Conservation (phyloP, 92 coral and sea anemone genomes). For the Micromussa lordhowensis region DNA sequence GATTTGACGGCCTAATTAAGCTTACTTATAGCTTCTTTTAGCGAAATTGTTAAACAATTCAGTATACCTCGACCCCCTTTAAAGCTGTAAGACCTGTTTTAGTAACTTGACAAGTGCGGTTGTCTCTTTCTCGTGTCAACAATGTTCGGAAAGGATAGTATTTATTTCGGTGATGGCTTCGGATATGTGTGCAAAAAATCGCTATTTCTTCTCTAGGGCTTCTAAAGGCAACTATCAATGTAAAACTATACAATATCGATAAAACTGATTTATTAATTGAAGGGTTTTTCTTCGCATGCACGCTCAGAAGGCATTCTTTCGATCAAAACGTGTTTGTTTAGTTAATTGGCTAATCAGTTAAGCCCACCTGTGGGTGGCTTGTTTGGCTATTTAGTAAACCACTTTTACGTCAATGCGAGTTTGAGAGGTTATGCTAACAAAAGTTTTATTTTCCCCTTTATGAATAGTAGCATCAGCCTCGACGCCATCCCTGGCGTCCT, state of each 20-base stretch:
- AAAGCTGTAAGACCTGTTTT: not conserved
- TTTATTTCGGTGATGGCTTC: not conserved
- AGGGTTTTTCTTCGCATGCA: too few relatives aligned
- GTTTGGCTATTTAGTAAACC: not conserved
- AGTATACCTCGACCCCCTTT: not conserved
- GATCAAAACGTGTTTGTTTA: too few relatives aligned
- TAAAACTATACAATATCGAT: too few relatives aligned
- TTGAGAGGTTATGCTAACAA: too few relatives aligned
- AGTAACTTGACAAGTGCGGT: not conserved
- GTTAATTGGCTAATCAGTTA: too few relatives aligned
- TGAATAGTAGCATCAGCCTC: slow-evolving; percentile 2
- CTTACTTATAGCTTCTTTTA: too few relatives aligned
- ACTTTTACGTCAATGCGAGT: not conserved
- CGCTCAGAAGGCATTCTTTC: too few relatives aligned
- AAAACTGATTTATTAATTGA: too few relatives aligned
- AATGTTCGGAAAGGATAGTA: not conserved
- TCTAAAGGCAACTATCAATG: not conserved
- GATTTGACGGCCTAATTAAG: too few relatives aligned
- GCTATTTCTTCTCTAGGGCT: not conserved
- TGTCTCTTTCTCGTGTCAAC: not conserved
- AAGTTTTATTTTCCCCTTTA: not conserved
- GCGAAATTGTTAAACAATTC: not conserved
- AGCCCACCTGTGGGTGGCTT: too few relatives aligned
- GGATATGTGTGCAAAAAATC: not conserved
- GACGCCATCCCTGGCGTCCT: slow-evolving; percentile 6